Conservation (phyloP, 2,113 vertebrate genomes). For the Psittacula cyanocephala region DNA sequence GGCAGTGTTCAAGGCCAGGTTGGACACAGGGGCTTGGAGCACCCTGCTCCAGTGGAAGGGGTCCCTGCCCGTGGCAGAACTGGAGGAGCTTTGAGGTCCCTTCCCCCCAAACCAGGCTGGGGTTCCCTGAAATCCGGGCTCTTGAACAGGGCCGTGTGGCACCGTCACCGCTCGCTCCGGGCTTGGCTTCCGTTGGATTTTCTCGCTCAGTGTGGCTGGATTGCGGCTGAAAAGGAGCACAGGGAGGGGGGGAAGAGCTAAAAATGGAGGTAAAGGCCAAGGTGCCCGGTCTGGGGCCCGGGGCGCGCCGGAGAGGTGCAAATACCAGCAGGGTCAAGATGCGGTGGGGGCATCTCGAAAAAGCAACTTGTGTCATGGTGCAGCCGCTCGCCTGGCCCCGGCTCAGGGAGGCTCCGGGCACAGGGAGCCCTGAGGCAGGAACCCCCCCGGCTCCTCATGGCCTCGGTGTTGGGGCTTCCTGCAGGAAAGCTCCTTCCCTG, state of each 20-base stretch:
- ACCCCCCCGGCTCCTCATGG: too few relatives aligned
- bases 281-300: background rate
- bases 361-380: constrained; percentile 22
- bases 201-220: background rate
- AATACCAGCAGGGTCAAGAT: constrained; percentile 30
- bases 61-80: too few relatives aligned
- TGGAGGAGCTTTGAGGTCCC: too few relatives aligned
- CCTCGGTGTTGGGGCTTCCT: too few relatives aligned
- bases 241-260: background rate
- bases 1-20: too few relatives aligned
- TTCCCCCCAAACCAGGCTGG: too few relatives aligned
- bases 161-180: rapidly evolving
- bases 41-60: too few relatives aligned
- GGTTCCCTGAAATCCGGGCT: background rate
- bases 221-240: background rate
- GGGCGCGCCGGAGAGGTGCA: background rate
- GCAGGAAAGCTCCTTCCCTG: too few relatives aligned
- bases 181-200: background rate
- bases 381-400: background rate
- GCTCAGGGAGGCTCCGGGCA: background rate
- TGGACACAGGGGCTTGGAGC: too few relatives aligned
- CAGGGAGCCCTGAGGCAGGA: background rate
- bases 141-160: background rate
- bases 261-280: background rate
- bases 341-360: background rate